These are phyloP conservation scores for Camelus bactrianus DNA, from an alignment of 2,113 vertebrate species.

Conservation along the genomic window DNA sequence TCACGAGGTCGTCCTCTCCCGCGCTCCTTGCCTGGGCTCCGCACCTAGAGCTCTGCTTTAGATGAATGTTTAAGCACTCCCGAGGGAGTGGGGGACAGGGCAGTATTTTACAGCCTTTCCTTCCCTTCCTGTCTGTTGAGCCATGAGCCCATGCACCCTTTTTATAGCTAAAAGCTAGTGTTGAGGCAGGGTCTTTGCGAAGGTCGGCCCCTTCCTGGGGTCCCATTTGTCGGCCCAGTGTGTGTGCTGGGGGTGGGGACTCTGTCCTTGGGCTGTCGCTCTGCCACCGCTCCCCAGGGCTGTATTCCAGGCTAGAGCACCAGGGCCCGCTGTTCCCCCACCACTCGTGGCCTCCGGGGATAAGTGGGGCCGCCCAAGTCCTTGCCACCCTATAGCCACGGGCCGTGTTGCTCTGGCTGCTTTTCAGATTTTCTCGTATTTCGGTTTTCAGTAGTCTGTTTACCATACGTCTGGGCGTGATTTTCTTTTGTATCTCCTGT, in stretches of 20 bases:
- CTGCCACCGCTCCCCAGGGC: no score
- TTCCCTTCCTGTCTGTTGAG: neutral
- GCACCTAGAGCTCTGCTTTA: neutral
- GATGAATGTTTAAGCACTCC: neutral
- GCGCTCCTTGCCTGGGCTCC: neutral
- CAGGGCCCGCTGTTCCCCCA: accelerated
- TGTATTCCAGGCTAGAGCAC: neutral
- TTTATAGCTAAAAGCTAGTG: no score
- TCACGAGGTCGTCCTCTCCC: accelerated
- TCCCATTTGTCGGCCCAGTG: accelerated
- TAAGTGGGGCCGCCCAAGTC: neutral
- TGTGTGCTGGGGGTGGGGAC: neutral
- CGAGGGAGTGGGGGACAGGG: neutral
- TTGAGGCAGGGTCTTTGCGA: neutral
- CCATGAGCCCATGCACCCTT: accelerated
- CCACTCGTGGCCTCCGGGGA: no score
- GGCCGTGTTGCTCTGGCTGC: neutral
- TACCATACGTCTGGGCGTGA: neutral
- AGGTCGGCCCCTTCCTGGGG: neutral
- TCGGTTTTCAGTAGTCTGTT: neutral
- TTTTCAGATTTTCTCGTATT: neutral
- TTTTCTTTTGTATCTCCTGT: neutral
- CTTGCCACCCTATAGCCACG: no score
- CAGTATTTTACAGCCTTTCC: neutral
- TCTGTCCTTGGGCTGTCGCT: accelerated